These are phyloP conservation scores for Laticauda laticaudata DNA, from an alignment of 2,113 vertebrate genomes.

Conservation along the genomic window DNA sequence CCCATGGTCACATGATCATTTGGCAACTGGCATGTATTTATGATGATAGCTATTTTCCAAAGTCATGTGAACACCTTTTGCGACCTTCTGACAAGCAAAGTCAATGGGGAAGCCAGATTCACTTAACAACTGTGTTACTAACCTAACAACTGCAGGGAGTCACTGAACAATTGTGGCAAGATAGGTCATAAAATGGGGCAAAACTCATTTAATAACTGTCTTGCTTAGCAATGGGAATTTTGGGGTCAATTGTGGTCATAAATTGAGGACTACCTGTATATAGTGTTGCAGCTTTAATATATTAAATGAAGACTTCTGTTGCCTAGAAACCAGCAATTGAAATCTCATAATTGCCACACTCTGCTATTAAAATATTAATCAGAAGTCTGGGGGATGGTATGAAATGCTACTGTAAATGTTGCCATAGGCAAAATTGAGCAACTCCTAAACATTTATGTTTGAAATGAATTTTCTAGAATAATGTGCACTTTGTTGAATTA, in stretches of 20 bases:
- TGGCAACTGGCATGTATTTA: not conserved
- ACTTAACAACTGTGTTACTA: not conserved
- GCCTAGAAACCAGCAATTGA: not conserved
- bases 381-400: not conserved
- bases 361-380: not conserved
- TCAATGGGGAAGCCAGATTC: not conserved
- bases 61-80: not conserved
- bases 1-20: not conserved
- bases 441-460: not conserved
- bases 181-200: not conserved
- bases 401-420: not conserved
- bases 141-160: not conserved
- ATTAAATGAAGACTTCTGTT: not conserved
- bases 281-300: not conserved
- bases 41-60: not conserved
- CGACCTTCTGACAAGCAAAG: not conserved
- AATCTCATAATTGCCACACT: not conserved
- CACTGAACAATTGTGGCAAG: not conserved
- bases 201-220: not conserved
- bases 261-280: not conserved
- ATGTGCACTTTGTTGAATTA: not conserved
- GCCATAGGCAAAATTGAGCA: not conserved
- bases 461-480: not conserved
- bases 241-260: not conserved
- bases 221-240: not conserved